phyloP scores from a whole-genome alignment of 2,888 invertebrate genomes.

The Cactoblastis cactorum region DNA sequence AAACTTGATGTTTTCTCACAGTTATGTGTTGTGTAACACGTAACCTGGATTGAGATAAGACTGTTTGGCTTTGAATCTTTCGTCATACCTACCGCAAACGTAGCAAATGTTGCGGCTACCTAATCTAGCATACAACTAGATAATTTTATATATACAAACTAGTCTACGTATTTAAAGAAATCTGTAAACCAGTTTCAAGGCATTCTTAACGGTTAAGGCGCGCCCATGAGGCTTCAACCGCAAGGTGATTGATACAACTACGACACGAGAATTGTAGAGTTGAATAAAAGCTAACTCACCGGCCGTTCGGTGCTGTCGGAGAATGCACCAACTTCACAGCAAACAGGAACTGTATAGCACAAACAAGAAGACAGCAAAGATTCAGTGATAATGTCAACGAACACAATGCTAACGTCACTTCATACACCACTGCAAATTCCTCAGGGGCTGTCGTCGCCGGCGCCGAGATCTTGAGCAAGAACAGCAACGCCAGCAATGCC shows the following conservation, averaged over 20 bases:
- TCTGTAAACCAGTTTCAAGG: constrained; percentile 52
- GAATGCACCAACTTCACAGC: constrained; percentile 94
- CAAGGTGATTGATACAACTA: constrained; percentile 31
- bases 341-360: constrained; percentile 96
- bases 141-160: constrained; percentile 45
- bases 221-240: constrained; percentile 16
- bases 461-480: constrained; percentile 90
- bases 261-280: constrained; percentile 13
- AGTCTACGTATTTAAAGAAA: constrained; percentile 31
- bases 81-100: constrained; percentile 24
- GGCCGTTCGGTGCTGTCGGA: constrained; percentile 88
- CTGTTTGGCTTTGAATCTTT: constrained; percentile 43
- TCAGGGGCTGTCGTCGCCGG: constrained; percentile 82
- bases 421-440: constrained; percentile 93
- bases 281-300: constrained; percentile 48
- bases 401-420: constrained; percentile 93
- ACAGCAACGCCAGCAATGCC: constrained; percentile 90
- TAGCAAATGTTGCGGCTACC: constrained; percentile 32
- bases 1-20: constrained; percentile 52
- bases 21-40: constrained; percentile 61
- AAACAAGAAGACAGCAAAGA: constrained; percentile 94
- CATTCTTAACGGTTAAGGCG: constrained; percentile 53
- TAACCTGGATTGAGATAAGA: constrained; percentile 61
- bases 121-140: constrained; percentile 48
- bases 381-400: constrained; percentile 93